Percentiles rank a stretch among this genome's conserved stretches.
These are phyloP conservation scores for Apis mellifera DNA, from an alignment of 1,140 invertebrate genomes.

Conservation along the genomic window DNA sequence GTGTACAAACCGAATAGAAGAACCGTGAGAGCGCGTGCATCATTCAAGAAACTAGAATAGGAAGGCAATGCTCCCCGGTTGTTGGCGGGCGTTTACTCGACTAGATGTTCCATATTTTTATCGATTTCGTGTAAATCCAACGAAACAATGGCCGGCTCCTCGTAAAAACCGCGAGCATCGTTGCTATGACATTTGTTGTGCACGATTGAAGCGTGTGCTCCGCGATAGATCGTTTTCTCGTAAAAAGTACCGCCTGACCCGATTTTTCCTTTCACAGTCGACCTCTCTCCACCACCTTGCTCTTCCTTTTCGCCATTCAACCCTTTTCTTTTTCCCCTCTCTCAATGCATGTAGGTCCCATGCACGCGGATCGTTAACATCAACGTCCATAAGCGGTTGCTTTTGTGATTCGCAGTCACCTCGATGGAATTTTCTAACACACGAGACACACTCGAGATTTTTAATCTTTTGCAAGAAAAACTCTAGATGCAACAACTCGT, in stretches of 20 bases:
- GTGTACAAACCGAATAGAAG: not conserved
- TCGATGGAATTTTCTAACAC: no score
- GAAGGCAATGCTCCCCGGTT: conserved; percentile 39
- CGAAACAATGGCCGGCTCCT: conserved; percentile 67
- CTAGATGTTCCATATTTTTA: conserved; percentile 76
- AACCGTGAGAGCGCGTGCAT: conserved; percentile 57
- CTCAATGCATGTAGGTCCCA: not conserved
- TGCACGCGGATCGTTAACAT: not conserved
- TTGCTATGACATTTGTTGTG: conserved; percentile 48
- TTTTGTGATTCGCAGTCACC: not conserved
- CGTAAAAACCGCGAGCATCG: conserved; percentile 64
- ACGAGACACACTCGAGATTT: not conserved
- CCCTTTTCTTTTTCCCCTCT: not conserved
- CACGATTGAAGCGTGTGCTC: conserved; percentile 30
- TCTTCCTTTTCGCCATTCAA: no score
- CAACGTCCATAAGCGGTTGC: not conserved
- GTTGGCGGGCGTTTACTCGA: conserved; percentile 50
- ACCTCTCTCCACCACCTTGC: no score
- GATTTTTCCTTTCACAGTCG: not conserved
- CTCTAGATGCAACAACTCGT: no score
- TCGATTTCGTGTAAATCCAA: conserved; percentile 78
- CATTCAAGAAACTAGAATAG: conserved; percentile 61
- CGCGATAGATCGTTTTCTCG: conserved; percentile 39
- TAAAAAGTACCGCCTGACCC: conserved; percentile 33
- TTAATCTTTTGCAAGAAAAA: no score